Percentiles rank a stretch among this genome's conserved stretches.
phyloP scores from a whole-genome alignment of 2,888 invertebrate genomes.

The Oxystoma pomonae region DNA sequence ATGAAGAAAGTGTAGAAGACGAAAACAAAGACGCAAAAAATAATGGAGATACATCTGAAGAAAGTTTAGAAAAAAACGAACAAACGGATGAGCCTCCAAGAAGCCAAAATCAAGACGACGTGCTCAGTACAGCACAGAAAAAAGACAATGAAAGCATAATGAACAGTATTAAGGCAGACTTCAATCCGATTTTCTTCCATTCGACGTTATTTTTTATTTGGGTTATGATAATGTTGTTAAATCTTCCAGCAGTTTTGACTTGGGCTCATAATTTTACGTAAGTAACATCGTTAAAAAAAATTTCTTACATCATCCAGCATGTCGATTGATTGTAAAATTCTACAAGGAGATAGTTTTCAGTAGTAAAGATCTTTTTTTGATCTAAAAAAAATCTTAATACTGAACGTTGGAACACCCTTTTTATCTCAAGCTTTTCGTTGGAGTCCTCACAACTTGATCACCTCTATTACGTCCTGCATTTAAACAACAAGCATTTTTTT shows the following conservation, averaged over 20 bases:
- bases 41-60: slow-evolving; percentile 4
- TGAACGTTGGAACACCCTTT: too few species aligned
- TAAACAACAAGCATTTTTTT: too few species aligned
- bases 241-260: slow-evolving; percentile 67
- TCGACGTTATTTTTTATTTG: slow-evolving; percentile 68
- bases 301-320: too few species aligned
- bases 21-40: not conserved
- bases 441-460: too few species aligned
- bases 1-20: not conserved
- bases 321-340: too few species aligned
- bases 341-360: too few species aligned
- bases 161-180: slow-evolving; percentile 14
- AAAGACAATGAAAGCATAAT: not conserved
- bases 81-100: slow-evolving; percentile 7
- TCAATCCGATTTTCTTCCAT: slow-evolving; percentile 60
- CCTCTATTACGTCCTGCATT: too few species aligned
- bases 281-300: slow-evolving; percentile 36
- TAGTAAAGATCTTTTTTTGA: too few species aligned
- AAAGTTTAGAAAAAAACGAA: slow-evolving; percentile 3
- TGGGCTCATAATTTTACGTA: slow-evolving; percentile 81
- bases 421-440: too few species aligned
- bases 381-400: too few species aligned
- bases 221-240: slow-evolving; percentile 60
- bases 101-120: too few species aligned
- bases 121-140: too few species aligned